Conservation (phyloP, 2,888 invertebrate genomes). For the Caenorhabditis auriculariae region DNA sequence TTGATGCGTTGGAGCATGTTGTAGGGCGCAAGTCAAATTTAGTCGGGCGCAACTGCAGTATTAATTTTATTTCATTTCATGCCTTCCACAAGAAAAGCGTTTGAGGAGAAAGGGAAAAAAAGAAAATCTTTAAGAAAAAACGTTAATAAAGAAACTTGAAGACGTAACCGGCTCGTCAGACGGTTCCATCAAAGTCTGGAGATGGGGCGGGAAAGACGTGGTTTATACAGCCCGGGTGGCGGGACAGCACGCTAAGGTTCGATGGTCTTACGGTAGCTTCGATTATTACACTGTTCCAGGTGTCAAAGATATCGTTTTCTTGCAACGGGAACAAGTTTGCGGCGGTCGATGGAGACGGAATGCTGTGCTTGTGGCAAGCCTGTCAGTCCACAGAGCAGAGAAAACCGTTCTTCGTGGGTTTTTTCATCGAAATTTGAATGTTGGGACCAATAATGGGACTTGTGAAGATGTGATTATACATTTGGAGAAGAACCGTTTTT, state of each 20-base stretch:
- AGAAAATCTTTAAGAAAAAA: no score
- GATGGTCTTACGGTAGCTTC: neutral
- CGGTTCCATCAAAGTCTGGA: conserved; percentile 93
- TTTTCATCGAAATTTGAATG: no score
- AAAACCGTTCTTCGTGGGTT: conserved; percentile 61
- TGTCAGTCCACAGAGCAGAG: conserved; percentile 48
- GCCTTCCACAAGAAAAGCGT: no score
- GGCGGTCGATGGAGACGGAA: conserved; percentile 94
- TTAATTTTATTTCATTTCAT: no score
- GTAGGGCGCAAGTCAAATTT: no score
- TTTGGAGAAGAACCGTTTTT: no score
- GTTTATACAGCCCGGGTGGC: conserved; percentile 87
- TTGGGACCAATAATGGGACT: no score
- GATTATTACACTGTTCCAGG: conserved; percentile 7
- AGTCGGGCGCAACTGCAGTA: no score
- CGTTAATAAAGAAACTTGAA: conserved; percentile 26
- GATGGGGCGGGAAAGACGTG: conserved; percentile 88
- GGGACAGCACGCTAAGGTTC: conserved; percentile 81
- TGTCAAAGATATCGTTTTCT: conserved; percentile 56
- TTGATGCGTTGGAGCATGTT: no score
- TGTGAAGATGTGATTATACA: no score
- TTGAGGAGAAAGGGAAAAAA: no score
- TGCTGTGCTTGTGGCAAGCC: conserved; percentile 91
- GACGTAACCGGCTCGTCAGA: conserved; percentile 90
- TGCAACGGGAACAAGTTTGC: conserved; percentile 74